Evolutionary conservation across 2,888 invertebrate genomes (phyloP).

Genomic region (Ptychoptera albimana): DNA sequence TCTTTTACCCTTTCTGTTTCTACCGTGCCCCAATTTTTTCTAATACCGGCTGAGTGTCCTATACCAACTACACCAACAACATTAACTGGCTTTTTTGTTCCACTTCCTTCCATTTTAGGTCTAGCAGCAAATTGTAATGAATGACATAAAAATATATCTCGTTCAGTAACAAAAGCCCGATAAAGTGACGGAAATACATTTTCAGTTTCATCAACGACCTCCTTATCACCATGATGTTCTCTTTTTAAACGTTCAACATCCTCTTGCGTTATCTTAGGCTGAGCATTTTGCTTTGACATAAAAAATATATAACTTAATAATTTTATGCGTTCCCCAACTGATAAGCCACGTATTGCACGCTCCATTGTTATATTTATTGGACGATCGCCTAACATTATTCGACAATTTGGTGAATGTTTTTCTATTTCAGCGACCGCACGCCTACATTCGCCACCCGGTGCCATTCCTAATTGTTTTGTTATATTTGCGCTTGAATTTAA

Average conservation of each 20-base stretch:
- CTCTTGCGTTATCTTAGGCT: conserved; percentile 35
- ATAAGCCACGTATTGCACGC: conserved; percentile 66
- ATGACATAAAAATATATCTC: conserved; percentile 75
- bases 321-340: conserved; percentile 64
- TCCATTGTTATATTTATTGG: conserved; percentile 78
- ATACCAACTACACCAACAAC: conserved; percentile 91
- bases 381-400: conserved; percentile 74
- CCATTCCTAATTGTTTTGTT: conserved; percentile 83
- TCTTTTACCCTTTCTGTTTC: conserved; percentile 9
- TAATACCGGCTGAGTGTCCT: conserved; percentile 66
- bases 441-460: conserved; percentile 90
- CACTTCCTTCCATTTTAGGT: conserved; percentile 6
- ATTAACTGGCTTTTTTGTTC: conserved; percentile 31
- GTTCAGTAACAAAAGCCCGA: conserved; percentile 76
- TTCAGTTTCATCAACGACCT: conserved; percentile 70
- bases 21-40: conserved; percentile 11
- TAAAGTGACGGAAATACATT: conserved; percentile 73
- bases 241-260: conserved; percentile 84
- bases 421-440: conserved; percentile 67
- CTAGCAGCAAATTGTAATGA: conserved; percentile 52
- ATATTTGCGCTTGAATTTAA: conserved; percentile 80
- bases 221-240: conserved; percentile 29
- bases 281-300: neutral
- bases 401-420: conserved; percentile 41
- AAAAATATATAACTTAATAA: conserved; percentile 5